A percentile compares a stretch with the other conserved stretches of the same genome.
phyloP scores from a whole-genome alignment of 2,113 vertebrate species.

The Odocoileus hemionus region DNA sequence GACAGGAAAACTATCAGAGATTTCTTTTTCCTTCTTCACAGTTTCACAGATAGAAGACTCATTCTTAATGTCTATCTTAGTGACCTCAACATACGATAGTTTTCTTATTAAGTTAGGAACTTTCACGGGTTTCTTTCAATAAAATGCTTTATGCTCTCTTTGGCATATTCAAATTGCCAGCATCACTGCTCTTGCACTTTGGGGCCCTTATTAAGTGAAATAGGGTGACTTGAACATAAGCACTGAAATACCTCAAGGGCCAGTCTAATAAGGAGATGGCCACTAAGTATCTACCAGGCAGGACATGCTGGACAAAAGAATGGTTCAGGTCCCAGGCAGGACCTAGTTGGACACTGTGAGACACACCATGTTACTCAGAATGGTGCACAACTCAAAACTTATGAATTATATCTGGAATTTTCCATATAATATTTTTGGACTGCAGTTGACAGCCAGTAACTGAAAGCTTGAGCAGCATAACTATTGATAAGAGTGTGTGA shows the following conservation, averaged over 20 bases:
- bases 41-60: neutral
- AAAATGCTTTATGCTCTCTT: neutral
- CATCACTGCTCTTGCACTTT: neutral
- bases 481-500: neutral
- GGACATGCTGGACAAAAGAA: neutral
- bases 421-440: neutral
- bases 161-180: neutral
- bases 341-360: neutral
- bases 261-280: neutral
- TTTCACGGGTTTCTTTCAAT: neutral
- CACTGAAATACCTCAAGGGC: neutral
- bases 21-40: neutral
- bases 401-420: neutral
- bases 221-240: neutral
- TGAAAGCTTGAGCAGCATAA: neutral
- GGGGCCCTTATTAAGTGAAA: neutral
- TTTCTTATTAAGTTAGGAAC: neutral
- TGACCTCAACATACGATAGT: neutral
- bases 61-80: neutral
- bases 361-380: neutral
- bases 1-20: neutral
- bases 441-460: neutral
- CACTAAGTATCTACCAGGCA: neutral
- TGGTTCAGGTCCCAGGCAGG: neutral
- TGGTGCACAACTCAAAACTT: neutral